Conservation (phyloP, 1,140 invertebrate genomes). For the Papilio glaucus region DNA sequence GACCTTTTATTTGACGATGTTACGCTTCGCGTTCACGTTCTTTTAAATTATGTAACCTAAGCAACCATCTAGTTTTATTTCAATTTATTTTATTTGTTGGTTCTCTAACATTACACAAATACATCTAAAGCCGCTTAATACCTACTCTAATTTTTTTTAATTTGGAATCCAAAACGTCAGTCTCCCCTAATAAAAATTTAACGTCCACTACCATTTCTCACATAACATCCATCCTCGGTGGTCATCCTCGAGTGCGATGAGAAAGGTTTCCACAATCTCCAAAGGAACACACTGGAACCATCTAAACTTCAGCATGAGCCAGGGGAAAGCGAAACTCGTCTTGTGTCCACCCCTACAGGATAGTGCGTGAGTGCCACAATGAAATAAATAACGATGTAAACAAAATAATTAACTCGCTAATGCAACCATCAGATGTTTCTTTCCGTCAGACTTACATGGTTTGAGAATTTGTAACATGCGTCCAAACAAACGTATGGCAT, state of each 20-base stretch:
- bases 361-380: neutral
- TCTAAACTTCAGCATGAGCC: no score
- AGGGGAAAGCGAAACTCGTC: no score
- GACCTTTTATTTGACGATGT: constrained; percentile 14
- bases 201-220: no score
- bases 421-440: constrained; percentile 5
- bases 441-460: neutral
- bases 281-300: no score
- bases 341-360: neutral
- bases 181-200: no score
- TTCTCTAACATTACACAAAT: no score
- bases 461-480: constrained; percentile 17
- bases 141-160: neutral
- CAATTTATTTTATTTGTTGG: neutral
- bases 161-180: no score
- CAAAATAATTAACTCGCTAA: constrained; percentile 2
- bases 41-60: constrained; percentile 10
- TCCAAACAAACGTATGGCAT: constrained; percentile 12
- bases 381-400: constrained; percentile 1
- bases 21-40: neutral
- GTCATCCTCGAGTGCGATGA: no score
- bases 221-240: no score
- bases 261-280: no score
- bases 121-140: neutral
- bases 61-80: neutral